A percentile compares a stretch with the other conserved stretches of the same genome.
phyloP scores from a whole-genome alignment of 2,888 invertebrate species.

The Cantharis rufa region DNA sequence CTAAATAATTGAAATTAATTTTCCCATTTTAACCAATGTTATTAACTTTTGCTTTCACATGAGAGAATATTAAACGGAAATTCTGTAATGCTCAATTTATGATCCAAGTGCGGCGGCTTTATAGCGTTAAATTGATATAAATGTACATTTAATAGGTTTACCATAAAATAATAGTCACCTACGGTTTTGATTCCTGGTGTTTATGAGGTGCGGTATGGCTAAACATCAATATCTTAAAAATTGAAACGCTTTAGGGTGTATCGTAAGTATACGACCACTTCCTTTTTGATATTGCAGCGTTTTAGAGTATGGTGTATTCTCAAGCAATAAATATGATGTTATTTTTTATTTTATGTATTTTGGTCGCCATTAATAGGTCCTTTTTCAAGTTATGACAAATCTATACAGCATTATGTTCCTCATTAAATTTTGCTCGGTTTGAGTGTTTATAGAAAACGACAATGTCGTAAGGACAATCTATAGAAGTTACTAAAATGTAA shows the following conservation, averaged over 20 bases:
- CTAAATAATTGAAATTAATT: background rate
- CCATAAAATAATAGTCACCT: conserved; percentile 45
- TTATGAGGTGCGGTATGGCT: conserved; percentile 36
- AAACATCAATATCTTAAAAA: conserved; percentile 18
- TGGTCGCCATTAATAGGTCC: conserved; percentile 12
- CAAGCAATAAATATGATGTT: conserved; percentile 39
- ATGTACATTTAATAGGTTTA: conserved; percentile 49
- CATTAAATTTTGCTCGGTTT: background rate
- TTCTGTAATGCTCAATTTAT: conserved; percentile 46
- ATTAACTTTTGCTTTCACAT: background rate
- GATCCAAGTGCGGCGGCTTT: conserved; percentile 43
- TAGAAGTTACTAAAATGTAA: background rate
- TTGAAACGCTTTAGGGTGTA: conserved; percentile 8
- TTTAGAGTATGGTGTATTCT: conserved; percentile 39
- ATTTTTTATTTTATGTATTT: conserved; percentile 12
- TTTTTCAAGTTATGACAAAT: conserved; percentile 6
- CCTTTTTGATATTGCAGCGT: background rate
- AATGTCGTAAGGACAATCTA: background rate
- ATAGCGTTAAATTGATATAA: conserved; percentile 48
- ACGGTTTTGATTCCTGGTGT: conserved; percentile 38
- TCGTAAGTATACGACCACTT: background rate
- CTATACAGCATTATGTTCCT: background rate
- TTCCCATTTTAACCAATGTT: background rate
- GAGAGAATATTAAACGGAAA: conserved; percentile 34
- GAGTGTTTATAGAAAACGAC: background rate